Percentiles rank a stretch among this genome's conserved stretches.
These are phyloP conservation scores for Carollia perspicillata DNA, from an alignment of 2,113 vertebrate species.

Conservation along the genomic window DNA sequence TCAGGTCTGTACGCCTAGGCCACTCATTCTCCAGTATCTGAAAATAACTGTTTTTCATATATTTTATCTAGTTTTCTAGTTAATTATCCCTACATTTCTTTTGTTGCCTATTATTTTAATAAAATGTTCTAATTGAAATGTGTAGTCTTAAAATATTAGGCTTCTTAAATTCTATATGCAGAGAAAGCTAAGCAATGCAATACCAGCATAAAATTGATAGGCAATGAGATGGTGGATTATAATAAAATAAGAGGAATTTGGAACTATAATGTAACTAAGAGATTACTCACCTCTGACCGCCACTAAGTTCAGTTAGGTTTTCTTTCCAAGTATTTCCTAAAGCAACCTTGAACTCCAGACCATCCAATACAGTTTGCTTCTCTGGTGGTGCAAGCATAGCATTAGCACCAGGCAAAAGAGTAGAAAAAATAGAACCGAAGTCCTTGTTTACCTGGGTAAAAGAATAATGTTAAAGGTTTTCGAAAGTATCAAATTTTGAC, in stretches of 20 bases:
- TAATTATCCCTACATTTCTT: background rate
- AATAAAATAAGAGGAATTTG: background rate
- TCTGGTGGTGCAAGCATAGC: conserved; percentile 88
- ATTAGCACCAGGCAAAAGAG: conserved; percentile 91
- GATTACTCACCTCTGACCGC: conserved; percentile 90
- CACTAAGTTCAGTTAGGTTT: conserved; percentile 96
- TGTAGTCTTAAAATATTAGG: background rate
- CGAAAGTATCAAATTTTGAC: background rate
- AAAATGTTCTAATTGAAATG: background rate
- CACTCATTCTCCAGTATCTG: background rate
- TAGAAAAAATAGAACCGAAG: conserved; percentile 96
- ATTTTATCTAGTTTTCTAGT: background rate
- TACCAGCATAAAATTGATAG: background rate
- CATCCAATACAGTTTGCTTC: conserved; percentile 82
- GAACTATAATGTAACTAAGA: background rate
- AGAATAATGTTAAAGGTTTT: background rate
- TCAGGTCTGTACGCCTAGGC: background rate
- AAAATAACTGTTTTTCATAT: background rate
- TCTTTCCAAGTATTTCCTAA: conserved; percentile 97
- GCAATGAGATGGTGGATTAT: background rate
- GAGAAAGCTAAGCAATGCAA: conserved; percentile 18
- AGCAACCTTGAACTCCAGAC: conserved; percentile 94
- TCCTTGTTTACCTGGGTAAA: conserved; percentile 92
- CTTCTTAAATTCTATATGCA: conserved; percentile 22
- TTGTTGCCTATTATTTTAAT: background rate